Percentiles rank a stretch among this genome's conserved stretches.
Evolutionary conservation across 2,113 vertebrate species (phyloP).

Genomic region (Gobius niger): DNA sequence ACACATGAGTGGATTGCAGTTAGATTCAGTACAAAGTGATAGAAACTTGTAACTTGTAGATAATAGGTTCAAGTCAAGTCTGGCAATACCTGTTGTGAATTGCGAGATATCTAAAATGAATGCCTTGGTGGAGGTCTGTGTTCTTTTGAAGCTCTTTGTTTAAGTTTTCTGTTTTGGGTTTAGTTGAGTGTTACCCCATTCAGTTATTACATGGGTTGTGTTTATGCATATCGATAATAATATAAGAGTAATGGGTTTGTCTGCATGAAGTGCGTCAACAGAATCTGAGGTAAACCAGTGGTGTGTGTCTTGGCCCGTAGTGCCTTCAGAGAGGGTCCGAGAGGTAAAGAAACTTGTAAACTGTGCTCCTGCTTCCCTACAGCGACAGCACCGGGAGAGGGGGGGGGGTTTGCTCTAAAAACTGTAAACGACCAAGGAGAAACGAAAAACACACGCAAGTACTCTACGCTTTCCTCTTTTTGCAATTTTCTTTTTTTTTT

Average conservation of each 20-base stretch:
- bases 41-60: neutral
- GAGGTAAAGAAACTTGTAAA: constrained; percentile 76
- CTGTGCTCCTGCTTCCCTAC: constrained; percentile 62
- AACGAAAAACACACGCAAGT: constrained; percentile 61
- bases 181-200: constrained; percentile 19
- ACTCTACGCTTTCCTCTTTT: constrained; percentile 69
- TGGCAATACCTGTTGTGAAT: neutral
- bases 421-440: constrained; percentile 72
- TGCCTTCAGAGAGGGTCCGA: constrained; percentile 53
- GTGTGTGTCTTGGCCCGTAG: constrained; percentile 59
- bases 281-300: constrained; percentile 69
- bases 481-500: constrained; percentile 1
- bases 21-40: neutral
- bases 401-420: constrained; percentile 49
- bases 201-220: constrained; percentile 38
- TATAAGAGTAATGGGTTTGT: constrained; percentile 22
- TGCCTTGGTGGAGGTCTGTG: constrained; percentile 6
- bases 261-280: constrained; percentile 62
- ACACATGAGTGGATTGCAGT: neutral
- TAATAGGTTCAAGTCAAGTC: neutral
- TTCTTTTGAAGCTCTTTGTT: constrained; percentile 11
- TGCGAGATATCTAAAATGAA: neutral
- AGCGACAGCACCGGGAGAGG: constrained; percentile 49
- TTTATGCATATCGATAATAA: constrained; percentile 51
- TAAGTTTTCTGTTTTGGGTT: constrained; percentile 8